phyloP scores from a whole-genome alignment of 2,797 vertebrate species.

The Melanotaenia maccullochi region DNA sequence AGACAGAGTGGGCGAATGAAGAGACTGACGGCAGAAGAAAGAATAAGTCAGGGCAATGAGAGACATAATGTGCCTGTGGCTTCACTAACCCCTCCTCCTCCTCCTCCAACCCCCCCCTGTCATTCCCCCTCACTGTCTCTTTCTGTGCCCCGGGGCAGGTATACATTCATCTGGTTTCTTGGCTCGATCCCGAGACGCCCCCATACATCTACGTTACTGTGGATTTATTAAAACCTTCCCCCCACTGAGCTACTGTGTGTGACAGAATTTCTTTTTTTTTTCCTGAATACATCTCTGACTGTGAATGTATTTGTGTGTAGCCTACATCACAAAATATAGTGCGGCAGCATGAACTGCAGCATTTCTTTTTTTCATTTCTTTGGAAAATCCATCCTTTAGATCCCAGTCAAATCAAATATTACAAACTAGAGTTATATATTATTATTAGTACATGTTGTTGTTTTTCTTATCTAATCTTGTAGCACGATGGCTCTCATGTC shows the following conservation, averaged over 20 bases:
- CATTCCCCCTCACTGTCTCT: conserved; percentile 40
- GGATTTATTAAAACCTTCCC: conserved; percentile 81
- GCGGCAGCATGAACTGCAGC: conserved; percentile 28
- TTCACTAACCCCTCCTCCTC: conserved; percentile 24
- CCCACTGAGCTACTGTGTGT: conserved; percentile 67
- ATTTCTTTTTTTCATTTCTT: conserved; percentile 16
- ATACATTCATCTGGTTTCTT: conserved; percentile 77
- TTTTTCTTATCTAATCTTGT: conserved; percentile 21
- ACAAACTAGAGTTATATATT: background rate
- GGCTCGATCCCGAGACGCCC: conserved; percentile 73
- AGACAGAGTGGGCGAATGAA: conserved; percentile 59
- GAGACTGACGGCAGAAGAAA: conserved; percentile 63
- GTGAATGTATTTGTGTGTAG: conserved; percentile 17
- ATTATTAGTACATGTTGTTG: background rate
- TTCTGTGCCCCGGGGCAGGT: conserved; percentile 69
- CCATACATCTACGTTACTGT: conserved; percentile 74
- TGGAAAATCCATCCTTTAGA: conserved; percentile 17
- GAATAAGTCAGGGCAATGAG: conserved; percentile 63
- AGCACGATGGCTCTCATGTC: conserved; percentile 55
- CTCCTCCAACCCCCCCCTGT: background rate
- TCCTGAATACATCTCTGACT: conserved; percentile 18
- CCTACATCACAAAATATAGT: conserved; percentile 17
- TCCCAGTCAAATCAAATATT: conserved; percentile 43
- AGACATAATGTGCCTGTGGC: conserved; percentile 73
- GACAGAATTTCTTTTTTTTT: conserved; percentile 49